These are phyloP conservation scores for Doryteuthis pealeii DNA, from an alignment of 1,140 invertebrate species.

Conservation along the genomic window DNA sequence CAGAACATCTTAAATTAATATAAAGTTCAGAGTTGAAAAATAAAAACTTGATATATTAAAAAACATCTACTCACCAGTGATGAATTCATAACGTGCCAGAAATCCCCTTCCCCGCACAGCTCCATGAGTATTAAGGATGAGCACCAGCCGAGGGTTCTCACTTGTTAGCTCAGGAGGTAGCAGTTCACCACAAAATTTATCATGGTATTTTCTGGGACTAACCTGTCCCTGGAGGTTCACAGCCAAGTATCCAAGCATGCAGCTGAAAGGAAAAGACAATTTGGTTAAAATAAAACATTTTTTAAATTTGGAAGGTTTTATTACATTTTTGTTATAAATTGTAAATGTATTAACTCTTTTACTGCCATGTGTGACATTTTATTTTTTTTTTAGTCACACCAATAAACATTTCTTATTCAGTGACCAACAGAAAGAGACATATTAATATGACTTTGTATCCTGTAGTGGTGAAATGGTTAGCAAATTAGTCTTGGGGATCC, in stretches of 20 bases:
- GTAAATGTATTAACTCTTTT: no score
- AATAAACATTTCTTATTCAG: not conserved
- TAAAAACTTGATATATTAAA: no score
- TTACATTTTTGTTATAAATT: no score
- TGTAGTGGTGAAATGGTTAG: no score
- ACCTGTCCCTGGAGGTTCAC: slow-evolving; percentile 90
- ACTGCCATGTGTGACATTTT: no score
- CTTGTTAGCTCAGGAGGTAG: slow-evolving; percentile 73
- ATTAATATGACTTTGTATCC: no score
- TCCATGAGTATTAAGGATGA: slow-evolving; percentile 83
- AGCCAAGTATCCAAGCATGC: slow-evolving; percentile 87
- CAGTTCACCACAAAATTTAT: slow-evolving; percentile 83
- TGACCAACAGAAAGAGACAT: no score
- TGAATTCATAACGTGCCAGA: slow-evolving; percentile 86
- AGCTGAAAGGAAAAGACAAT: slow-evolving; percentile 61
- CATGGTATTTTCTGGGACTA: slow-evolving; percentile 90
- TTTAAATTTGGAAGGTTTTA: no score
- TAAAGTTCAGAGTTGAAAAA: no score
- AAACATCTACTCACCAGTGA: slow-evolving; percentile 69
- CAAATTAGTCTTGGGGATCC: no score
- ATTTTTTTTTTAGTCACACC: not conserved
- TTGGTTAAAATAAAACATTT: no score
- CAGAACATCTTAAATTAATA: no score
- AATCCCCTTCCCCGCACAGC: slow-evolving; percentile 74
- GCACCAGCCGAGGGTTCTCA: slow-evolving; percentile 87